Evolutionary conservation across 1,140 invertebrate genomes (phyloP), one percentile per base, ranked within the genome.

Genomic region (Drosophila melanica): DNA sequence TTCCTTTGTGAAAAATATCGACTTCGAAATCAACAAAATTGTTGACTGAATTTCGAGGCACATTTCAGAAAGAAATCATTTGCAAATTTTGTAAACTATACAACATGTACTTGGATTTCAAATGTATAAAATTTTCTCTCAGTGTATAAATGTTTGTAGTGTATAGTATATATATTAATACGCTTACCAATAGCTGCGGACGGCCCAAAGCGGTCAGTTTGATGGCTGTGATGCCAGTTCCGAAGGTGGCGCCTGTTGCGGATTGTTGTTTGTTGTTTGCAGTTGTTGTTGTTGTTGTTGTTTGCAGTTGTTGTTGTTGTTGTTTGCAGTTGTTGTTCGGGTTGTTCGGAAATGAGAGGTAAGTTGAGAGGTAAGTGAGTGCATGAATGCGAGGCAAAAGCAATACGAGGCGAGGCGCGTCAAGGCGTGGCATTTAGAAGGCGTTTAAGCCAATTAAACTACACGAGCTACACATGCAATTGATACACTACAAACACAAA

Each of bases 181-280:
- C 20, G 77, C 90, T 85, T 93, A 99, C 97, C 94, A 99, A 93
- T 75, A 99, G 93, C 92, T 99, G 98, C 67, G 99, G 99, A 91
- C 98, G 95, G 77, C 98, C 98, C 18, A 99, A 94, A 14, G 99
- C 99, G 35, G 99, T 99, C 82, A 99, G 92, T 94, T 99, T 99
- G 53, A 99, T 96, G 27, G 98, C 99, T 82, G 98, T 98, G 89
- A 99, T 97, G 47, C 99, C 99, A 30, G 98, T 98, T 48, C 97
- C 97, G 89, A 97, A 95, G 8, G 98, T 99, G 42, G 97, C 96
- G 89, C 95, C 97, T 98, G 92, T 62, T 73, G 48, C 48, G n/a
- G 41, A 20, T 69, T 62, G 44, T 72, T 48, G 9, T 37, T 59
- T 37, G 48, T 64, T 41, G n/a, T n/a, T n/a, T n/a, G n/a, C n/a